These are phyloP conservation scores for Capreolus pygargus DNA, from an alignment of 2,113 vertebrate species.

Conservation along the genomic window DNA sequence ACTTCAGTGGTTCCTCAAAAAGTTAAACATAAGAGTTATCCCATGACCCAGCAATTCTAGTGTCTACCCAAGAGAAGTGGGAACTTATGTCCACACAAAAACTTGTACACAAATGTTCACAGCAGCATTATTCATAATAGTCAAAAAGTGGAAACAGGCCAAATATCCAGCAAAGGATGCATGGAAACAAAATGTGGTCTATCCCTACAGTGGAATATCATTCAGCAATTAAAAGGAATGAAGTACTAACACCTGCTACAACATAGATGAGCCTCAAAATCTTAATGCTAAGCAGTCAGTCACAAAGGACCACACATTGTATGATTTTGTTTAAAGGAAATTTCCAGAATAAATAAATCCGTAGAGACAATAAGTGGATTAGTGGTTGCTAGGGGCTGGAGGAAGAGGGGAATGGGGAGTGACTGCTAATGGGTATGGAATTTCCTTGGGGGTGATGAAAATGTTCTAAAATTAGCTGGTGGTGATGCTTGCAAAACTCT, in stretches of 20 bases:
- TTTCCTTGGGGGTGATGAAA: conserved; percentile 7
- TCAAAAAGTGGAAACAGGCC: background rate
- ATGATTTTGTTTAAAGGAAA: background rate
- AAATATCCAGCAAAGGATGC: background rate
- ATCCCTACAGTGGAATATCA: background rate
- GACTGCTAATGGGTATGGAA: background rate
- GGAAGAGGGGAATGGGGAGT: background rate
- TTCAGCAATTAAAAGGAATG: background rate
- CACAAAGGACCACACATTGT: background rate
- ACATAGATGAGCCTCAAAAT: background rate
- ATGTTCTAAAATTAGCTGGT: conserved; percentile 2
- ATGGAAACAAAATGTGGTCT: background rate
- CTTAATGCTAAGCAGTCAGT: background rate
- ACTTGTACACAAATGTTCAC: background rate
- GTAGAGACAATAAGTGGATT: background rate
- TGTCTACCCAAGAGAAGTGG: background rate
- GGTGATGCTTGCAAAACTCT: background rate
- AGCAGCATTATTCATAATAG: background rate
- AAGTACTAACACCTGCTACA: background rate
- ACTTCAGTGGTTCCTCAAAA: background rate
- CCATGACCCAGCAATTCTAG: background rate
- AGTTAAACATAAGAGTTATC: background rate
- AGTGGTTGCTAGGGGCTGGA: background rate
- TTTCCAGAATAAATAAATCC: background rate
- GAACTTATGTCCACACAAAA: background rate